These are phyloP conservation scores for Pomatorhinus ruficollis DNA, from an alignment of 2,113 vertebrate species.

Conservation along the genomic window DNA sequence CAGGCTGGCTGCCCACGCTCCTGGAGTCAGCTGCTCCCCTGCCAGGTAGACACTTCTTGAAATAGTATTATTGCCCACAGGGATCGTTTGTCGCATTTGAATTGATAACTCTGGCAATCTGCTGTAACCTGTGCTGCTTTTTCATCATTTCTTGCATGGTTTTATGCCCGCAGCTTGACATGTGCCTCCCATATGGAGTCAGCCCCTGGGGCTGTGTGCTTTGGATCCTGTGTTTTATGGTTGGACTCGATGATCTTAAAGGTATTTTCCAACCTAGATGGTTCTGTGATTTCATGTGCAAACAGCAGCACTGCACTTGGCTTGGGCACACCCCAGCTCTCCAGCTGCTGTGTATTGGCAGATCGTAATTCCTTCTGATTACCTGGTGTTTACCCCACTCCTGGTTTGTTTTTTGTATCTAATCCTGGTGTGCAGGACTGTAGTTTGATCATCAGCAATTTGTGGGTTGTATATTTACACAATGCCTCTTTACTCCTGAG, in stretches of 20 bases:
- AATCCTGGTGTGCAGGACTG: not conserved
- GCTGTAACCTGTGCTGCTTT: not conserved
- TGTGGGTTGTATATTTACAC: not conserved
- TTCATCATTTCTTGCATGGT: not conserved
- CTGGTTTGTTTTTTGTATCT: not conserved
- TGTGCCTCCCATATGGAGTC: conserved; percentile 16
- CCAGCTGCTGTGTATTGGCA: not conserved
- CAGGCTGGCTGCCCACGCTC: not conserved
- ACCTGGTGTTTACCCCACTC: not conserved
- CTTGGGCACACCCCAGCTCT: not conserved
- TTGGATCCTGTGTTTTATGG: rapidly evolving
- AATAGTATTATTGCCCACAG: conserved; percentile 3
- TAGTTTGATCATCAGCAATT: not conserved
- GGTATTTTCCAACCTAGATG: not conserved
- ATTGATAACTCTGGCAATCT: conserved; percentile 28
- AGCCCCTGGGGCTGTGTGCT: not conserved
- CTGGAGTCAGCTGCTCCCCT: not conserved
- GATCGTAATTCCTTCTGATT: not conserved
- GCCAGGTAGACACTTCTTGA: conserved; percentile 5
- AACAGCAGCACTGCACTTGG: not conserved
- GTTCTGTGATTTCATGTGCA: not conserved
- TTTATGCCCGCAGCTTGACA: conserved; percentile 6
- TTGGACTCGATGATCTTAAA: not conserved
- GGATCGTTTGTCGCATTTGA: not conserved
- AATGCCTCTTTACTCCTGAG: not conserved